phyloP scores from a whole-genome alignment of 2,113 vertebrate genomes.

The Sorex fumeus region DNA sequence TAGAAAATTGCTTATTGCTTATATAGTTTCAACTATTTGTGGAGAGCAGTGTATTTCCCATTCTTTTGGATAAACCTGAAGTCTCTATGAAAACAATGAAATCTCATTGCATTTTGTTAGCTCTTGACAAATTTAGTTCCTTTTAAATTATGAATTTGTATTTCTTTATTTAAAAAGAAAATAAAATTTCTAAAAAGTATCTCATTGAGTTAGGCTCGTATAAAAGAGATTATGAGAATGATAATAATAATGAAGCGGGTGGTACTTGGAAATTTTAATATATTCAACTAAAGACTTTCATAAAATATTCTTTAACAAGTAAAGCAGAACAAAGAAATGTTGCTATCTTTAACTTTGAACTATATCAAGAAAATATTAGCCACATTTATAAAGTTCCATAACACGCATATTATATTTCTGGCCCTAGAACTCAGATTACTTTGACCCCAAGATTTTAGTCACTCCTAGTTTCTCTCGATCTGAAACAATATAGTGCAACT shows the following conservation, averaged over 20 bases:
- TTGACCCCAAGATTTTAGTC: neutral
- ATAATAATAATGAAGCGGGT: neutral
- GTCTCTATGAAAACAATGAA: neutral
- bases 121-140: neutral
- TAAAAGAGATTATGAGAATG: neutral
- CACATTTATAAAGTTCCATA: neutral
- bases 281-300: neutral
- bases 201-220: neutral
- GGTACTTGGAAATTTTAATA: neutral
- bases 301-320: neutral
- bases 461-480: neutral
- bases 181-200: neutral
- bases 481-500: neutral
- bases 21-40: neutral
- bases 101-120: neutral
- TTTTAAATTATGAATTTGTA: neutral
- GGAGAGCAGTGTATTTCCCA: neutral
- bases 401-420: neutral
- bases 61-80: neutral
- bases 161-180: slow-evolving; percentile 2
- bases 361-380: neutral
- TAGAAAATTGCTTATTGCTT: neutral
- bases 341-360: neutral
- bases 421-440: neutral
- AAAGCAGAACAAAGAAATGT: neutral